Evolutionary conservation across 2,113 vertebrate species (phyloP), one percentile per base, ranked within the genome.

Genomic region (Lagopus muta): DNA sequence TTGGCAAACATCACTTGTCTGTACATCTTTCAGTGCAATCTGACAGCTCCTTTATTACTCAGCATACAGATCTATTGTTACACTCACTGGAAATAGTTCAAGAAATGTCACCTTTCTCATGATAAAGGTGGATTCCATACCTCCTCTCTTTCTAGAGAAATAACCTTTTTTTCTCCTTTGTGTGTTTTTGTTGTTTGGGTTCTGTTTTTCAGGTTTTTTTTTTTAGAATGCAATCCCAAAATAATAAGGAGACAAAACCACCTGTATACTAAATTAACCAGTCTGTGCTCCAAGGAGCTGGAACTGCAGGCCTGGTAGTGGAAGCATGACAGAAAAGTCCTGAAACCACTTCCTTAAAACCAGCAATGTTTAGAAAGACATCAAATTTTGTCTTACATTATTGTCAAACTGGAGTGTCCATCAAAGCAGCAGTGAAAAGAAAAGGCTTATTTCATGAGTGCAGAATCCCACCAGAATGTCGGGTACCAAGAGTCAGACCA

Each of bases 381-480:
- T 43, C 72, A 65, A 82, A 64, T 22, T 71, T 66, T 24, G 21
- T 20, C 47, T 50, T 62, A 12, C 38, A 38, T 16, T 72, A 79
- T 13, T 60, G 47, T 58, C 5, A 3, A 28, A 32, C 50, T 74
- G 65, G 45, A 89, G 47, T 67, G 81, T 71, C 57, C 69, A 80
- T 25, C 17, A 22, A 66, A 77, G 18, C 18, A 57, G 11, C 14
- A 45, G 28, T 32, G 52, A 88, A 84, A 88, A 94, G 38, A 85
- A 85, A 78, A 20, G 16, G 30, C n/a, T 84, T 90, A 28, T 77
- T 80, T 92, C n/a, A 70, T 47, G 47, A 50, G 42, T 74, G 73
- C 69, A 83, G 47, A 70, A 71, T 54, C 24, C 76, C 0, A 4
- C 67, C 80, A 86, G 92, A 95, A 96, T 77, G 89, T 93, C 86